Evolutionary conservation across 1,140 invertebrate genomes (phyloP).

Genomic region (Diploscapter pachys): DNA sequence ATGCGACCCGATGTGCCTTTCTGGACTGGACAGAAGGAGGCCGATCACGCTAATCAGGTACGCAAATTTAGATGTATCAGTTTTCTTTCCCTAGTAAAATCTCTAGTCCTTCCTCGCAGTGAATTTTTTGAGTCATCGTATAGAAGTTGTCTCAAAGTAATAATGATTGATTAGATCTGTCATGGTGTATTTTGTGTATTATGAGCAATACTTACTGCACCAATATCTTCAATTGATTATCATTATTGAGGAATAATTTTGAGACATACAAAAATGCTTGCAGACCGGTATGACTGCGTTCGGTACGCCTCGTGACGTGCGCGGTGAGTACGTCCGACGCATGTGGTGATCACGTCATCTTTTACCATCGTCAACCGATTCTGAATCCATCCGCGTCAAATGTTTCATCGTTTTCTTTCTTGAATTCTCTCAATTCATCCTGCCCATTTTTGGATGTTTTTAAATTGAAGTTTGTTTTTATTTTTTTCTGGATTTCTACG

Average conservation of each 20-base stretch:
- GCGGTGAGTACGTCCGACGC: slow-evolving; percentile 56
- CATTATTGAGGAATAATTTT: too few relatives aligned
- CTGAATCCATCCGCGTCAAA: slow-evolving; percentile 15
- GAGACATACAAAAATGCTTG: too few relatives aligned
- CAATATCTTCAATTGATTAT: too few relatives aligned
- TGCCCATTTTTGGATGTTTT: too few relatives aligned
- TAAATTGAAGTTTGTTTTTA: slow-evolving; percentile 4
- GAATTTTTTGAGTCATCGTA: neutral
- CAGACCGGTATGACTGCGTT: slow-evolving; percentile 54
- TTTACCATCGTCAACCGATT: slow-evolving; percentile 19
- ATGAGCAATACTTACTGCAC: slow-evolving; percentile 8
- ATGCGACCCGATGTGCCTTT: slow-evolving; percentile 57
- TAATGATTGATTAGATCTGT: too few relatives aligned
- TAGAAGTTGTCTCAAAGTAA: too few relatives aligned
- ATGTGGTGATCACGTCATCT: slow-evolving; percentile 48
- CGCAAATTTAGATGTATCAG: neutral
- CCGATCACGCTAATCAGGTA: slow-evolving; percentile 56
- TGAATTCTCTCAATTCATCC: neutral
- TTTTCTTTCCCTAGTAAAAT: neutral
- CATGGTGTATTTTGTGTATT: too few relatives aligned
- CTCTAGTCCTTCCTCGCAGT: neutral
- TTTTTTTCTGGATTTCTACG: slow-evolving; percentile 22
- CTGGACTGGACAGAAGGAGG: slow-evolving; percentile 55
- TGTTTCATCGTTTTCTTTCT: slow-evolving; percentile 11
- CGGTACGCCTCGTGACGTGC: slow-evolving; percentile 57